A percentile compares a stretch with the other conserved stretches of the same genome.
These are phyloP conservation scores for Artemia sinica DNA, from an alignment of 2,888 invertebrate genomes.

Conservation along the genomic window DNA sequence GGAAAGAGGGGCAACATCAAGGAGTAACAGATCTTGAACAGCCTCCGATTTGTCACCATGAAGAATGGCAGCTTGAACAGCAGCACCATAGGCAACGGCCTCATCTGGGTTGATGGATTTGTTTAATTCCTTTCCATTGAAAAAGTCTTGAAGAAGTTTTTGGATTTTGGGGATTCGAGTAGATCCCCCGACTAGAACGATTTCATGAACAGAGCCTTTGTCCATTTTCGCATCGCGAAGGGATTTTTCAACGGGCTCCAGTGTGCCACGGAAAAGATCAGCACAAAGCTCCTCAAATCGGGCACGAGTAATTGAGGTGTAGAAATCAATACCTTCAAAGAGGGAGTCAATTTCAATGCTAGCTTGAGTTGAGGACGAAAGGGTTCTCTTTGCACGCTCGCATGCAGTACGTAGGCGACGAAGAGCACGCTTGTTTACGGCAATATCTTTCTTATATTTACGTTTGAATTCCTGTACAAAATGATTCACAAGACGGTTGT, in stretches of 20 bases:
- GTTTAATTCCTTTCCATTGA: slow-evolving; percentile 43
- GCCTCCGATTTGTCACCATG: slow-evolving; percentile 39
- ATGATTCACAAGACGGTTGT: slow-evolving; percentile 38
- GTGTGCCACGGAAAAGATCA: slow-evolving; percentile 44
- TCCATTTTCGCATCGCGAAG: slow-evolving; percentile 44
- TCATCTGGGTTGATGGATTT: slow-evolving; percentile 55
- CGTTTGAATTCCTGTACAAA: slow-evolving; percentile 40
- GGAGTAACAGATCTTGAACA: slow-evolving; percentile 44
- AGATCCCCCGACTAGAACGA: slow-evolving; percentile 46
- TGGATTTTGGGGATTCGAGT: slow-evolving; percentile 51
- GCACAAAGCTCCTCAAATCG: slow-evolving; percentile 46
- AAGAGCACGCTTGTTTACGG: slow-evolving; percentile 37
- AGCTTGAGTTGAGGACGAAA: slow-evolving; percentile 40
- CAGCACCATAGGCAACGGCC: slow-evolving; percentile 49
- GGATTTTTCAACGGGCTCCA: slow-evolving; percentile 47
- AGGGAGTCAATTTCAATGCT: slow-evolving; percentile 44
- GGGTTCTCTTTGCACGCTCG: slow-evolving; percentile 43
- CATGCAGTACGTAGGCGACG: slow-evolving; percentile 44
- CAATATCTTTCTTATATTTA: slow-evolving; percentile 38
- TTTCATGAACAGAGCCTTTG: slow-evolving; percentile 39
- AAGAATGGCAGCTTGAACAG: slow-evolving; percentile 45
- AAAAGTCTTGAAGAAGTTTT: slow-evolving; percentile 39
- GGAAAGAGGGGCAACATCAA: slow-evolving; percentile 48
- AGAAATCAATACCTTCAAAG: slow-evolving; percentile 42
- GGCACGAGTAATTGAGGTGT: slow-evolving; percentile 41